Base-by-base conservation (phyloP, 2,797 vertebrate genomes). In the Anableps anableps region DNA sequence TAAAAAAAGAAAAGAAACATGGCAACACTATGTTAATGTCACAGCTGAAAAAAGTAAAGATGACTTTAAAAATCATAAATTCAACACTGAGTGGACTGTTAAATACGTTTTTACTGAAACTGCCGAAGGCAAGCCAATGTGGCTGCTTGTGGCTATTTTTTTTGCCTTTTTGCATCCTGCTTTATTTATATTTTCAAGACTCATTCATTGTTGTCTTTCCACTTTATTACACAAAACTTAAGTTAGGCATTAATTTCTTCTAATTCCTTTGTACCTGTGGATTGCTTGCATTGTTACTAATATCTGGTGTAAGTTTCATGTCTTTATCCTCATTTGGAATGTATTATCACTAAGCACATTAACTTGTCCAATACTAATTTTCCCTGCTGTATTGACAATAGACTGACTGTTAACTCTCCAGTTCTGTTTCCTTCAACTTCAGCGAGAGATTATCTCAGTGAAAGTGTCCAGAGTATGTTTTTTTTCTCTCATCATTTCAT, bases 371-470 rank as follows among this genome's bases (percentile, higher is more conserved):
- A 14, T 70, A n/a, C 4, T 14, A 43, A 43, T 43, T 5, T 55
- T 68, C 10, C 36, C 5, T 41, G 36, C 9, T 64, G 31, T 64
- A 36, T 36, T 2, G 29, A 19, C 48, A 82, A n/a, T 29, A 1
- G 29, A 55, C 64, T n/a, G 26, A 73, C 34, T 80, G 78, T 75
- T 50, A 77, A 71, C 74, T 72, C 6, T 74, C 29, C 16, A 17
- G 23, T 83, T 16, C 68, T 38, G 53, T 81, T 84, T 26, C 0
- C 11, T n/a, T 50, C 80, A 74, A 45, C 79, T 51, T 38, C 64
- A 41, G 23, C 34, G 45, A 75, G 53, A 50, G 50, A 47, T 36
- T 16, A 48, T 72, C 6, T 45, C 7, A 66, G 7, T 23, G 34
- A 5, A 36, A 0, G 6, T 70, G 78, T 86, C 66, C 66, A 2